phyloP scores from a whole-genome alignment of 1,140 invertebrate species.

The Drosophila rufa region DNA sequence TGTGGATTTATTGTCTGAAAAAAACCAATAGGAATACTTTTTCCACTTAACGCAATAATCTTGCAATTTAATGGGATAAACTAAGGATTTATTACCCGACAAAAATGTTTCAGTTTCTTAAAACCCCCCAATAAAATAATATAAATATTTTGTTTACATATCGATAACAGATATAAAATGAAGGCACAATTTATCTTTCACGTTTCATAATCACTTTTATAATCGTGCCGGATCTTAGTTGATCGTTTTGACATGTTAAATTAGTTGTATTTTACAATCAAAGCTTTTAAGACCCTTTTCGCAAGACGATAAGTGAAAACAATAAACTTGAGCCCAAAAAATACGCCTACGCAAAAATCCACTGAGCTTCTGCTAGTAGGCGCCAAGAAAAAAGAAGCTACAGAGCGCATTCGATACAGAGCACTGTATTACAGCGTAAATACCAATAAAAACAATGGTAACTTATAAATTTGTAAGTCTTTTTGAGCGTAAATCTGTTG shows the following conservation, averaged over 20 bases:
- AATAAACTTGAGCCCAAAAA: constrained; percentile 36
- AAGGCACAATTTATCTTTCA: not conserved
- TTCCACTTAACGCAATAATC: not conserved
- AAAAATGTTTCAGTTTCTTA: too few relatives aligned
- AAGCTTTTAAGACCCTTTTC: constrained; percentile 45
- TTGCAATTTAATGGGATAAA: not conserved
- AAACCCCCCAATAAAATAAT: not conserved
- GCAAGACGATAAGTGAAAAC: constrained; percentile 46
- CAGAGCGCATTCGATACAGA: not conserved
- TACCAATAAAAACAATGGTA: too few relatives aligned
- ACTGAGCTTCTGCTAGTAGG: constrained; percentile 15
- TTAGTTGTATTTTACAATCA: constrained; percentile 41
- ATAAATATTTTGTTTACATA: constrained; percentile 1
- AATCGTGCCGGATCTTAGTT: constrained; percentile 23
- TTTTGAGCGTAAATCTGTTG: too few relatives aligned
- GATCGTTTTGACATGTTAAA: constrained; percentile 33
- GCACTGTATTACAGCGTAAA: too few relatives aligned
- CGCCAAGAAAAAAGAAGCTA: not conserved
- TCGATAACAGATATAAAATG: not conserved
- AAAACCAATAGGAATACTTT: not conserved
- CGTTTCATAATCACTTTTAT: constrained; percentile 29
- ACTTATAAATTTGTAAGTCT: too few relatives aligned
- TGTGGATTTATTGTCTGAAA: not conserved
- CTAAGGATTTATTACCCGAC: too few relatives aligned
- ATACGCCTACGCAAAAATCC: constrained; percentile 23